A percentile compares a stretch with the other conserved stretches of the same genome.
Conservation (phyloP, 2,113 vertebrate species). For the Bufo gargarizans region DNA sequence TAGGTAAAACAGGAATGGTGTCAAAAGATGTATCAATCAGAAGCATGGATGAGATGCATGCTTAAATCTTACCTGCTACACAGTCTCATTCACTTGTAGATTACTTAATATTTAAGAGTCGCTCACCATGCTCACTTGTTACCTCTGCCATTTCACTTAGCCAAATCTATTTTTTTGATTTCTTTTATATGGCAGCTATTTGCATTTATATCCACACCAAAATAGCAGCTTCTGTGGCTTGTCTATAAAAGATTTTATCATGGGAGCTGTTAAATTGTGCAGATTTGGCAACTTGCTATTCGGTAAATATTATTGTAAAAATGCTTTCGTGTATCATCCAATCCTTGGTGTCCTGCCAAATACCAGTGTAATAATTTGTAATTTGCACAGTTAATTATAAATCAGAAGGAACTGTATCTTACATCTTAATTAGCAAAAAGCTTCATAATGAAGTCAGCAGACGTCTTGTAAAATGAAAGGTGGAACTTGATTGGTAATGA, state of each 20-base stretch:
- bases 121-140: neutral
- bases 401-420: slow-evolving; percentile 56
- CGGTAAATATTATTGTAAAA: slow-evolving; percentile 54
- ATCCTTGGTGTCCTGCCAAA: neutral
- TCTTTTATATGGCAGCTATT: neutral
- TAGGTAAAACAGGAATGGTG: no score
- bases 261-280: slow-evolving; percentile 5
- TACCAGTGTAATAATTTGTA: slow-evolving; percentile 54
- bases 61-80: neutral
- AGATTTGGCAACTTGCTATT: slow-evolving; percentile 33
- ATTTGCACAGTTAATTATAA: slow-evolving; percentile 61
- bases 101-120: neutral
- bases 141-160: neutral
- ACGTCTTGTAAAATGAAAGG: slow-evolving; percentile 61
- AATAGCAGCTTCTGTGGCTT: neutral
- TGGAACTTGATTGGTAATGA: slow-evolving; percentile 58
- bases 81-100: neutral
- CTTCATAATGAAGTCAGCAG: slow-evolving; percentile 60
- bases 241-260: slow-evolving; percentile 18
- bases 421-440: slow-evolving; percentile 58
- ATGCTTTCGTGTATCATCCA: slow-evolving; percentile 51
- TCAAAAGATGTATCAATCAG: no score
- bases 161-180: neutral
- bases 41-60: no score
- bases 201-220: neutral